Conservation (phyloP, 2,113 vertebrate species). For the Oreochromis tanganicae region DNA sequence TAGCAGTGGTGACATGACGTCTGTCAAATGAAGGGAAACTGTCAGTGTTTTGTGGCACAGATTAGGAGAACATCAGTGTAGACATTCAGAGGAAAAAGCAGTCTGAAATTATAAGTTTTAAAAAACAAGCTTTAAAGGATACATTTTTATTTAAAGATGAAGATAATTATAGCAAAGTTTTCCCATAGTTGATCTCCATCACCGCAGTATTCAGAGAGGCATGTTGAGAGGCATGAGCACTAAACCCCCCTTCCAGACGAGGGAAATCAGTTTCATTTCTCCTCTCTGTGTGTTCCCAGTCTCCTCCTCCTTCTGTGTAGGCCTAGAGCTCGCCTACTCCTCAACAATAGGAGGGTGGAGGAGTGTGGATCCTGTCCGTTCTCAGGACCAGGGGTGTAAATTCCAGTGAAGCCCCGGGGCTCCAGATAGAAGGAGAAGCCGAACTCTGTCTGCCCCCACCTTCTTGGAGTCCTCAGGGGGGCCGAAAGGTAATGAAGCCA, state of each 20-base stretch:
- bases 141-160: not conserved
- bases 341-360: conserved; percentile 56
- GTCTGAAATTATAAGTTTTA: not conserved
- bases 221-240: conserved; percentile 17
- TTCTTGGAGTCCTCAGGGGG: conserved; percentile 78
- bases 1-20: not conserved
- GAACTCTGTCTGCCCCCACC: conserved; percentile 70
- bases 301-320: conserved; percentile 20
- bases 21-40: not conserved
- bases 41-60: not conserved
- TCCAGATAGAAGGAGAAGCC: conserved; percentile 80
- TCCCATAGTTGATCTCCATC: conserved; percentile 23
- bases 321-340: conserved; percentile 2
- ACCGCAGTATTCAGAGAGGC: not conserved
- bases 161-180: not conserved
- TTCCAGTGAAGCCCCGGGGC: conserved; percentile 84
- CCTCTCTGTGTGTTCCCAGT: conserved; percentile 39
- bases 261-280: conserved; percentile 63
- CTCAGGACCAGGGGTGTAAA: conserved; percentile 84
- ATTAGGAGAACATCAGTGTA: not conserved
- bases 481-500: conserved; percentile 90
- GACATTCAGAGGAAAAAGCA: not conserved
- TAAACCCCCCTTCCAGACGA: conserved; percentile 17
- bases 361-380: conserved; percentile 77
- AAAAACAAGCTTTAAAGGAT: not conserved